These are phyloP conservation scores for Drosophila longiperda DNA, from an alignment of 2,888 invertebrate genomes.

Conservation along the genomic window DNA sequence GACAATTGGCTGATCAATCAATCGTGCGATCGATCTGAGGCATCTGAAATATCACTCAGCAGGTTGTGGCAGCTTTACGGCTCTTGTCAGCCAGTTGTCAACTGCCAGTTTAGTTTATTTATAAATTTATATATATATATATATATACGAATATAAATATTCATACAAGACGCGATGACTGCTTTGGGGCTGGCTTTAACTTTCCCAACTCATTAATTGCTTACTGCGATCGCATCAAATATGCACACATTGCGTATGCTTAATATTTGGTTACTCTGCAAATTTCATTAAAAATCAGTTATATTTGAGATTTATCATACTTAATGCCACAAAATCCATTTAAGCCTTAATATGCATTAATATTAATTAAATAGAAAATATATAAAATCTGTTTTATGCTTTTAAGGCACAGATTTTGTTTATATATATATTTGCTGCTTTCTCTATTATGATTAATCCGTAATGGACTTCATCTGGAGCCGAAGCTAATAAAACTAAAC, in stretches of 20 bases:
- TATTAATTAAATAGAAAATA: not conserved
- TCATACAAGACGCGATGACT: conserved; percentile 40
- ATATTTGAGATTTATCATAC: not conserved
- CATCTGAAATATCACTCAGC: conserved; percentile 40
- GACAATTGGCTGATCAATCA: conserved; percentile 33
- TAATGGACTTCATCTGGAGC: conserved; percentile 17
- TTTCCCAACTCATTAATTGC: conserved; percentile 40
- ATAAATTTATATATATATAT: not conserved
- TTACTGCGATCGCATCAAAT: not conserved
- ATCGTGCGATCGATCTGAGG: conserved; percentile 28
- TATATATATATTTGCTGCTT: conserved; percentile 8
- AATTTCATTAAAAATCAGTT: not conserved
- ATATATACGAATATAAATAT: conserved; percentile 36
- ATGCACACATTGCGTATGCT: conserved; percentile 41
- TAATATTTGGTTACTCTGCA: conserved; percentile 16
- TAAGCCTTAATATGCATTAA: not conserved
- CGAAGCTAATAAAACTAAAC: conserved; percentile 18
- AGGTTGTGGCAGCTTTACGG: conserved; percentile 24
- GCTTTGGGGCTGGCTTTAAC: conserved; percentile 21
- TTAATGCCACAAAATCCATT: not conserved
- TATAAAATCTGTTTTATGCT: too few relatives aligned
- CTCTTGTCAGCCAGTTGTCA: conserved; percentile 60
- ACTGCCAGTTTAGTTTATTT: conserved; percentile 25
- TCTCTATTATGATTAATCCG: conserved; percentile 15
- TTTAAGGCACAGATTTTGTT: not conserved